Percentiles rank a stretch among this genome's conserved stretches.
Evolutionary conservation across 2,888 invertebrate genomes (phyloP).

Genomic region (Bombyx huttoni): DNA sequence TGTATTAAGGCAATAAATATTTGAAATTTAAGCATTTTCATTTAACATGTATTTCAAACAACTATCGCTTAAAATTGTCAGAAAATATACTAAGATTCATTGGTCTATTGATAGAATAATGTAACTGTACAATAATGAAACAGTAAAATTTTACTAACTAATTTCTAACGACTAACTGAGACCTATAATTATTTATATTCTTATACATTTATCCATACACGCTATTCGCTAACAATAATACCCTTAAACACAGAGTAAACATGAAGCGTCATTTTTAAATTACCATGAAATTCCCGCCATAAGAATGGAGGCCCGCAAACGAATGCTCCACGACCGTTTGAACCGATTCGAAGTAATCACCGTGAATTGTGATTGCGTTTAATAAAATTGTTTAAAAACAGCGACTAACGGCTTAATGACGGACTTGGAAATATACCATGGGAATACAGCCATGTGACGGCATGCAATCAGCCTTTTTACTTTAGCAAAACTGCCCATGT

Average conservation of each 20-base stretch:
- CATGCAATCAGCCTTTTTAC: neutral
- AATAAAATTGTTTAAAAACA: conserved; percentile 51
- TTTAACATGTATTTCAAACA: too few species aligned
- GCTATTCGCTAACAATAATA: too few species aligned
- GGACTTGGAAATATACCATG: conserved; percentile 17
- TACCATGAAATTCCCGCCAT: conserved; percentile 23
- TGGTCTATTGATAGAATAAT: too few species aligned
- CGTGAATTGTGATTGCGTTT: conserved; percentile 28
- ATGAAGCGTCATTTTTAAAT: conserved; percentile 16
- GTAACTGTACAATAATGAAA: too few species aligned
- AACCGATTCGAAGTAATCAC: conserved; percentile 25
- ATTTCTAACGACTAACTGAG: neutral
- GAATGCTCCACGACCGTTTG: conserved; percentile 27
- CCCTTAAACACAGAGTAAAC: neutral
- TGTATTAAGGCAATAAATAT: too few species aligned
- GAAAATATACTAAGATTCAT: too few species aligned
- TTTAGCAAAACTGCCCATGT: neutral
- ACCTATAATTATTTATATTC: neutral
- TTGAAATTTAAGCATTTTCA: neutral
- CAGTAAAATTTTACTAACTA: too few species aligned
- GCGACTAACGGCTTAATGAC: conserved; percentile 30
- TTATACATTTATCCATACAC: neutral
- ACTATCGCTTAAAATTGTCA: neutral
- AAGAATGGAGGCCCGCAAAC: conserved; percentile 26
- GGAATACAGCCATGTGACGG: conserved; percentile 36